Evolutionary conservation across 2,888 invertebrate species (phyloP).

Genomic region (Drosophila niveifrons): DNA sequence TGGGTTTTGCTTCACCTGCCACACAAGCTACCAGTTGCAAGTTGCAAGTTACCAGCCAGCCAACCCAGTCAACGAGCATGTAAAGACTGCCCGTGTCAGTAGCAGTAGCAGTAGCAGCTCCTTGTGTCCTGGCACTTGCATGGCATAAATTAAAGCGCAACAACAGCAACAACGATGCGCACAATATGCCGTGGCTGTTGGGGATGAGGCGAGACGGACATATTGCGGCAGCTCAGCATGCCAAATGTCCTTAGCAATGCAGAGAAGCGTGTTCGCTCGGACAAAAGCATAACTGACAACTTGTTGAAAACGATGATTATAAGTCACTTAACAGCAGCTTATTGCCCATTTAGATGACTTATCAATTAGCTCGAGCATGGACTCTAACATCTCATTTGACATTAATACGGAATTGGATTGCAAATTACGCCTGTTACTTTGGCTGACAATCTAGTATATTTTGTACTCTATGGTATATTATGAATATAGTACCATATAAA

Average conservation of each 20-base stretch:
- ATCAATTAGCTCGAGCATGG: constrained; percentile 27
- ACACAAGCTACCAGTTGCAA: constrained; percentile 26
- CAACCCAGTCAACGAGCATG: constrained; percentile 4
- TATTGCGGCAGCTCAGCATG: constrained; percentile 41
- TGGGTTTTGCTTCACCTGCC: constrained; percentile 76
- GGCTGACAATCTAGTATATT: too few species aligned
- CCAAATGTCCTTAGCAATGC: constrained; percentile 48
- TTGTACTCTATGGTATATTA: too few species aligned
- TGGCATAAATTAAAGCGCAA: constrained; percentile 73
- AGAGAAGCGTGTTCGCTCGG: constrained; percentile 37
- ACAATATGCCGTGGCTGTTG: constrained; percentile 34
- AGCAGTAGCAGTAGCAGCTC: constrained; percentile 10
- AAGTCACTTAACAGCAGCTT: constrained; percentile 44
- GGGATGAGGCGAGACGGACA: constrained; percentile 16
- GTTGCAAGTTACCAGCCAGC: constrained; percentile 9
- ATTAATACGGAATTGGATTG: constrained; percentile 4
- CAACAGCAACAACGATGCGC: constrained; percentile 31
- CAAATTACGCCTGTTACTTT: too few species aligned
- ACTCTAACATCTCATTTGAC: constrained; percentile 11
- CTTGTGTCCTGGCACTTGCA: constrained; percentile 48
- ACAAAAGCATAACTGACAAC: constrained; percentile 47
- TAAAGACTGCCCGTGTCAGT: constrained; percentile 7
- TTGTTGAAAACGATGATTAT: constrained; percentile 57
- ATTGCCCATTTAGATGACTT: constrained; percentile 26
- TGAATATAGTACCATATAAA: too few species aligned